Evolutionary conservation across 1,140 invertebrate species (phyloP).

Genomic region (Leptoteleia sp.): DNA sequence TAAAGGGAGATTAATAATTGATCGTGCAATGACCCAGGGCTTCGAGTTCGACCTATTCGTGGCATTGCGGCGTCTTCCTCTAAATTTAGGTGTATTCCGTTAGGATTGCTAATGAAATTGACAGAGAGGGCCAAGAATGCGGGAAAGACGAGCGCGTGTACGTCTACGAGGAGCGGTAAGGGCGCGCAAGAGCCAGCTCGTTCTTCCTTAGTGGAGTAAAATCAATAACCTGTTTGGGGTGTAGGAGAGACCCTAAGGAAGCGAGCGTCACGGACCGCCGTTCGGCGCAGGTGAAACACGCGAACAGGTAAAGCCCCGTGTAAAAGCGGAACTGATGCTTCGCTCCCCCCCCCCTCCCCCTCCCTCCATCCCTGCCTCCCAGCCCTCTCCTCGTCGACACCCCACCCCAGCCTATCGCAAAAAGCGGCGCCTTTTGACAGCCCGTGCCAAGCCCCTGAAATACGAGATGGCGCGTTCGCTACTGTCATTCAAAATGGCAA

Average conservation of each 20-base stretch:
- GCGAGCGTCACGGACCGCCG: conserved; percentile 70
- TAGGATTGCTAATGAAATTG: conserved; percentile 25
- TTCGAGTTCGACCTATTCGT: neutral
- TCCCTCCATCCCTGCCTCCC: too few species aligned
- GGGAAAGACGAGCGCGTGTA: too few species aligned
- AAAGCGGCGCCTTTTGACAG: conserved; percentile 42
- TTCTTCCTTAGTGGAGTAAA: conserved; percentile 77
- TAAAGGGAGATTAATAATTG: conserved; percentile 35
- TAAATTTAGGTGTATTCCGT: conserved; percentile 48
- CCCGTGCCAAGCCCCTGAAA: conserved; percentile 51
- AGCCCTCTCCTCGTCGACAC: neutral
- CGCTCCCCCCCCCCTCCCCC: too few species aligned
- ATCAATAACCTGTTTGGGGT: conserved; percentile 79
- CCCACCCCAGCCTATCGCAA: neutral
- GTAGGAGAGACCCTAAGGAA: conserved; percentile 76
- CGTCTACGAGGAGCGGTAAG: conserved; percentile 61
- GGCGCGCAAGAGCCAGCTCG: conserved; percentile 72
- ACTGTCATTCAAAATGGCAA: conserved; percentile 41
- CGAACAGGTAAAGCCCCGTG: conserved; percentile 59
- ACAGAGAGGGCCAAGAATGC: conserved; percentile 21
- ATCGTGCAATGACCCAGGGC: conserved; percentile 45
- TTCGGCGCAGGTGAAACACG: conserved; percentile 67
- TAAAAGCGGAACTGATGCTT: conserved; percentile 30
- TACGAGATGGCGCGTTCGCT: conserved; percentile 37
- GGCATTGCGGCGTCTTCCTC: conserved; percentile 15